Percentiles rank a stretch among this genome's conserved stretches.
These are phyloP conservation scores for Callosobruchus maculatus DNA, from an alignment of 2,888 invertebrate genomes.

Conservation along the genomic window DNA sequence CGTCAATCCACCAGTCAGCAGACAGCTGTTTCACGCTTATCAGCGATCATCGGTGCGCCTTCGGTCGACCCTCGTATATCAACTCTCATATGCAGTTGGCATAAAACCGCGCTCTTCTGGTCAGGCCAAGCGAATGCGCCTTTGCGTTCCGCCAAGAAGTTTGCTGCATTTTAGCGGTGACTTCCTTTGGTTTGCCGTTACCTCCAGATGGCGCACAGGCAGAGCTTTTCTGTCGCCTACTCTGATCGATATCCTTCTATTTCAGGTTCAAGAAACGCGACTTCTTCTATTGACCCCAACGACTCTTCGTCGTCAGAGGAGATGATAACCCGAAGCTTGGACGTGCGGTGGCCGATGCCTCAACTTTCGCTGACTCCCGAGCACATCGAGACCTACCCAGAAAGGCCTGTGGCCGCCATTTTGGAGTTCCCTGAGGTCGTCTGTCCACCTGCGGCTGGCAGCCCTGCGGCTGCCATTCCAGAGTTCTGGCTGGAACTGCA, in stretches of 20 bases:
- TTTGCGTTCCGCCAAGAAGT: too few relatives aligned
- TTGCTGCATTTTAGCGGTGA: too few relatives aligned
- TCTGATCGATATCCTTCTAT: background rate
- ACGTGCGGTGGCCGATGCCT: constrained; percentile 80
- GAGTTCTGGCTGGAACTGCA: constrained; percentile 77
- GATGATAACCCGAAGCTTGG: constrained; percentile 57
- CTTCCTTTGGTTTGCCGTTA: too few relatives aligned
- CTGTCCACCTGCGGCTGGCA: constrained; percentile 62
- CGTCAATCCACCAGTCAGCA: too few relatives aligned
- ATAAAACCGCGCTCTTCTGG: too few relatives aligned
- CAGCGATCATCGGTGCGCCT: too few relatives aligned
- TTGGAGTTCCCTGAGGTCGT: constrained; percentile 72
- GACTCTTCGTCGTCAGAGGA: constrained; percentile 16
- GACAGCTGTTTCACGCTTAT: too few relatives aligned
- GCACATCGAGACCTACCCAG: constrained; percentile 76
- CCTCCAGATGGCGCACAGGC: too few relatives aligned
- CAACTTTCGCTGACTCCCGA: constrained; percentile 68
- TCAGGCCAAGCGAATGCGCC: too few relatives aligned
- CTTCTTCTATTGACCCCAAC: background rate
- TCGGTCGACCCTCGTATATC: too few relatives aligned
- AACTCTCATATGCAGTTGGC: too few relatives aligned
- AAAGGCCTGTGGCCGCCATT: constrained; percentile 67
- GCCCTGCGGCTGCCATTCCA: constrained; percentile 51
- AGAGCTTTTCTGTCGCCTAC: too few relatives aligned
- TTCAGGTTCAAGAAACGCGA: constrained; percentile 17